These are phyloP conservation scores for Tanytarsus gracilentus DNA, from an alignment of 2,888 invertebrate genomes.

Conservation along the genomic window DNA sequence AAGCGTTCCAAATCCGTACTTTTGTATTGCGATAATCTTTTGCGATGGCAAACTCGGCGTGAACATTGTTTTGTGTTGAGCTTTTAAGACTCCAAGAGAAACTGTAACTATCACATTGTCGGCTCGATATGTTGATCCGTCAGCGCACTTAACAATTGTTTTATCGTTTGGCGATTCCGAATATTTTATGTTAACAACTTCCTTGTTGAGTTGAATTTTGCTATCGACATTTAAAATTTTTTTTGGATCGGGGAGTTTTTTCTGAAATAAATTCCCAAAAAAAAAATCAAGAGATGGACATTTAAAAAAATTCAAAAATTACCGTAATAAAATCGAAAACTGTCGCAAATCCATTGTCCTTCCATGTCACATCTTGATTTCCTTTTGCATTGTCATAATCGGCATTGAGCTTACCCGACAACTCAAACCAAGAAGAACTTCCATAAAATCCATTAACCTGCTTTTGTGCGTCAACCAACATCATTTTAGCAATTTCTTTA, in stretches of 20 bases:
- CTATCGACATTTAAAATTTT: constrained; percentile 33
- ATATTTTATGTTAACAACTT: constrained; percentile 27
- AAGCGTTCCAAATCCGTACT: constrained; percentile 51
- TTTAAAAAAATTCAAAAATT: neutral
- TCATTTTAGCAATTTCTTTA: neutral
- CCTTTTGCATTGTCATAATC: constrained; percentile 46
- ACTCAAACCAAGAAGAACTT: constrained; percentile 33
- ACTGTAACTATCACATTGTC: constrained; percentile 55
- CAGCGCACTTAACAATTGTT: constrained; percentile 35
- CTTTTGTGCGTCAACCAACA: neutral
- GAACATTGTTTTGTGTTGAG: constrained; percentile 38
- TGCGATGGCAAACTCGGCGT: constrained; percentile 44
- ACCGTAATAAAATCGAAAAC: constrained; percentile 37
- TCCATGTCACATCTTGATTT: constrained; percentile 44
- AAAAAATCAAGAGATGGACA: neutral
- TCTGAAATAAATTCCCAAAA: constrained; percentile 14
- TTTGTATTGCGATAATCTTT: constrained; percentile 47
- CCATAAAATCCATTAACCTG: neutral
- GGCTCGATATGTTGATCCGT: constrained; percentile 44
- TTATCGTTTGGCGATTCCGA: constrained; percentile 17
- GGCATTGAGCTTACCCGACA: constrained; percentile 41
- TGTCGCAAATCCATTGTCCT: constrained; percentile 41
- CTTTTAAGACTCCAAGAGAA: constrained; percentile 54
- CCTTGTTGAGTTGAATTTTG: constrained; percentile 30
- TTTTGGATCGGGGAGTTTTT: neutral